These are phyloP conservation scores for Hydropsyche betteni DNA, from an alignment of 2,888 invertebrate genomes.

Conservation along the genomic window DNA sequence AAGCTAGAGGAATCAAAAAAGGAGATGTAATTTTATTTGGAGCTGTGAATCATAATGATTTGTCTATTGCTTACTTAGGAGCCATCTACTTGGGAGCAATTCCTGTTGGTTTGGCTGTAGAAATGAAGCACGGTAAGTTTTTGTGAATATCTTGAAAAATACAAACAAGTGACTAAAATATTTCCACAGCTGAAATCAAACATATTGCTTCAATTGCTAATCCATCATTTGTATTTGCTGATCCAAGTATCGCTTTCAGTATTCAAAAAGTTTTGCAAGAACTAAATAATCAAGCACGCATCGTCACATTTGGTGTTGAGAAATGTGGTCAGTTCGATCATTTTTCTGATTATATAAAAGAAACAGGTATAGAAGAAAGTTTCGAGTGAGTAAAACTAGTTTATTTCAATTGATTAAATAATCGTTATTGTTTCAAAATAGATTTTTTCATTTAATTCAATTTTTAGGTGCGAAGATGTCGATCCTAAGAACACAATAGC, in stretches of 20 bases:
- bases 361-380: constrained; percentile 15
- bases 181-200: constrained; percentile 28
- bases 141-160: constrained; percentile 41
- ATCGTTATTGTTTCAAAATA: not conserved
- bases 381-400: constrained; percentile 14
- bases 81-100: constrained; percentile 45
- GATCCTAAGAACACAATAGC: constrained; percentile 47
- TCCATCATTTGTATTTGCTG: constrained; percentile 24
- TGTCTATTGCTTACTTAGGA: constrained; percentile 46
- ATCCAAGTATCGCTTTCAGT: constrained; percentile 27
- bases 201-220: constrained; percentile 7
- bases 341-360: constrained; percentile 4
- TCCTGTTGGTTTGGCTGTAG: constrained; percentile 39
- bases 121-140: constrained; percentile 40
- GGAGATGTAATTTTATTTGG: constrained; percentile 49
- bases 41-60: constrained; percentile 50
- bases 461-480: constrained; percentile 40
- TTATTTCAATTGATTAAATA: not conserved
- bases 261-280: constrained; percentile 41
- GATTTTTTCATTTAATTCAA: not conserved
- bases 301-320: constrained; percentile 13
- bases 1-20: constrained; percentile 32
- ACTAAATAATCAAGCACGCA: not conserved
- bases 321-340: not conserved
- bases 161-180: not conserved